phyloP scores from a whole-genome alignment of 2,888 invertebrate species.

The Bombyx huttoni region DNA sequence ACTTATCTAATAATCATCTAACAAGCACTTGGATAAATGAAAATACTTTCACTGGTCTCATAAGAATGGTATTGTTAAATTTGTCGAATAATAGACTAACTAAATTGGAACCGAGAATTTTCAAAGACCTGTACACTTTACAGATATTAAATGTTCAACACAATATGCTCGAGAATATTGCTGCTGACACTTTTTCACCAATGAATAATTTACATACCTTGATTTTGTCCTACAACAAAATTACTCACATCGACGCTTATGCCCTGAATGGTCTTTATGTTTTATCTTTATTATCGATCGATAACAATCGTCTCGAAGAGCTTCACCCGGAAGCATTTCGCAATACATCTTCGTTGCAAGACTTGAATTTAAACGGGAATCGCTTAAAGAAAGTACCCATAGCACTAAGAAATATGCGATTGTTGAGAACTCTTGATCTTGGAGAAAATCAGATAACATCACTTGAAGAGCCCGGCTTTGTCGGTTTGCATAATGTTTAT shows the following conservation, averaged over 20 bases:
- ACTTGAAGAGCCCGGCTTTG: conserved; percentile 86
- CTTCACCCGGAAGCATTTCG: conserved; percentile 90
- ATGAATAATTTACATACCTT: conserved; percentile 94
- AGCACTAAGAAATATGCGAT: conserved; percentile 87
- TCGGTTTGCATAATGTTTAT: conserved; percentile 87
- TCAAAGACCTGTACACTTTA: conserved; percentile 87
- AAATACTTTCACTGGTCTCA: conserved; percentile 88
- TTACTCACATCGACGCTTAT: conserved; percentile 87
- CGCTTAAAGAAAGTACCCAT: conserved; percentile 84
- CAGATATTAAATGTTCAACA: conserved; percentile 89
- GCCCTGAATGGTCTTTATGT: conserved; percentile 91
- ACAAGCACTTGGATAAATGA: conserved; percentile 90
- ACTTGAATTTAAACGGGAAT: conserved; percentile 91
- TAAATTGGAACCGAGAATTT: conserved; percentile 85
- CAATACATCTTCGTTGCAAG: conserved; percentile 92
- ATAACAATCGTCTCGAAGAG: conserved; percentile 87
- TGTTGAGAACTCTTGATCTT: conserved; percentile 89
- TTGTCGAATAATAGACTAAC: conserved; percentile 88
- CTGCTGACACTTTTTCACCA: conserved; percentile 89
- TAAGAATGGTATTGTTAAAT: conserved; percentile 89
- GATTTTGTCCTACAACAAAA: conserved; percentile 87
- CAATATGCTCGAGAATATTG: conserved; percentile 86
- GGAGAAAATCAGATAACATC: conserved; percentile 91
- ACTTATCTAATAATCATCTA: conserved; percentile 88
- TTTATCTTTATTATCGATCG: conserved; percentile 85